phyloP scores from a whole-genome alignment of 2,797 vertebrate species.

The Lepidocolaptes lacrymiger region DNA sequence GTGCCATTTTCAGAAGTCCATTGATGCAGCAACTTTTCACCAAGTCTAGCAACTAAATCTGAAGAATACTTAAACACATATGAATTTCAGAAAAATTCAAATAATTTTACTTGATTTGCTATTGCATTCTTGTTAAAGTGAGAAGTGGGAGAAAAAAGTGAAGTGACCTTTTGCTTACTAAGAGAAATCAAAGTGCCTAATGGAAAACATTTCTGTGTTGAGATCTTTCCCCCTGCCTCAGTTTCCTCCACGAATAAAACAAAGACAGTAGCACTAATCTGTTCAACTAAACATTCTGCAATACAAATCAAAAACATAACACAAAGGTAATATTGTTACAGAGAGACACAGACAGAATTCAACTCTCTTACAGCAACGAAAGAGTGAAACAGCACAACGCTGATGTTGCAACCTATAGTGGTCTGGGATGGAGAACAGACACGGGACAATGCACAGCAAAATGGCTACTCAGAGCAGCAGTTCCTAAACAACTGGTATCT shows the following conservation, averaged over 20 bases:
- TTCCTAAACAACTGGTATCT: not conserved
- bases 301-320: not conserved
- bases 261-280: not conserved
- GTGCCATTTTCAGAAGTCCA: not conserved
- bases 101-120: not conserved
- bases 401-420: not conserved
- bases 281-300: not conserved
- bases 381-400: not conserved
- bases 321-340: not conserved
- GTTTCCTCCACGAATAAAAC: conserved; percentile 3
- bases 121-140: not conserved
- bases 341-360: not conserved
- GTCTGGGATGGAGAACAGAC: conserved; percentile 22
- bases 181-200: not conserved
- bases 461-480: conserved; percentile 25
- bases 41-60: not conserved
- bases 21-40: not conserved
- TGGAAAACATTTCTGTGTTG: not conserved
- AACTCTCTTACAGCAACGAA: not conserved
- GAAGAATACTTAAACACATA: not conserved
- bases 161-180: not conserved
- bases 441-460: conserved; percentile 20
- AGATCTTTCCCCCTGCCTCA: not conserved
- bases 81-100: not conserved
- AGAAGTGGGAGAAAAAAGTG: not conserved